Evolutionary conservation across 2,888 invertebrate species (phyloP).

Genomic region (Argyra leucocephala): DNA sequence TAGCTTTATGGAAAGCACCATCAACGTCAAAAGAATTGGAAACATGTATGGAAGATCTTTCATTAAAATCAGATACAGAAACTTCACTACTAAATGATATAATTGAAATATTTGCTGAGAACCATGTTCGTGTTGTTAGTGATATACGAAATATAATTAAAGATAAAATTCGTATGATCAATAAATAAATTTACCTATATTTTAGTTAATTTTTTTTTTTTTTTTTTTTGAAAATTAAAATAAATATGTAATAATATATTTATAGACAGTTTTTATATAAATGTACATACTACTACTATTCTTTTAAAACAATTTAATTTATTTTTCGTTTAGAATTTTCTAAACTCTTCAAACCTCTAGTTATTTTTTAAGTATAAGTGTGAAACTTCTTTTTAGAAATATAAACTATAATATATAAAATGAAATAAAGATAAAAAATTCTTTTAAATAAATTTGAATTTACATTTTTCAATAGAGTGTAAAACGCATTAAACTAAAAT

Average conservation of each 20-base stretch:
- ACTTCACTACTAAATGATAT: conserved; percentile 38
- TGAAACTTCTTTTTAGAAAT: not conserved
- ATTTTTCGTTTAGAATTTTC: not conserved
- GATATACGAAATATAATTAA: conserved; percentile 40
- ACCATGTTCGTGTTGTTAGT: conserved; percentile 37
- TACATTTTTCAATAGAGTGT: not conserved
- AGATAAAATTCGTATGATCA: conserved; percentile 42
- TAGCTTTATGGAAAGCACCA: conserved; percentile 38
- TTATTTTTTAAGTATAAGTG: not conserved
- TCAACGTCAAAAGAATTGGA: conserved; percentile 35
- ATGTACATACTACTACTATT: not conserved
- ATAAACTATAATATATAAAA: not conserved
- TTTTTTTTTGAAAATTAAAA: not conserved
- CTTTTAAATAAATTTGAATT: not conserved
- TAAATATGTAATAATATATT: not conserved
- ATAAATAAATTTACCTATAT: conserved; percentile 30
- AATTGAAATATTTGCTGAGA: conserved; percentile 38
- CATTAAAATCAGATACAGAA: conserved; percentile 39
- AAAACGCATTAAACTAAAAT: not conserved
- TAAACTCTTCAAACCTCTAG: not conserved
- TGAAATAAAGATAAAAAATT: not conserved
- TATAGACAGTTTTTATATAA: not conserved
- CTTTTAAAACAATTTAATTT: not conserved
- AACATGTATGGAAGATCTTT: conserved; percentile 42
- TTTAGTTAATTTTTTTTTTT: no score